Evolutionary conservation across 2,113 vertebrate species (phyloP), one percentile per base, ranked within the genome.

Genomic region (Pontoporia blainvillei): DNA sequence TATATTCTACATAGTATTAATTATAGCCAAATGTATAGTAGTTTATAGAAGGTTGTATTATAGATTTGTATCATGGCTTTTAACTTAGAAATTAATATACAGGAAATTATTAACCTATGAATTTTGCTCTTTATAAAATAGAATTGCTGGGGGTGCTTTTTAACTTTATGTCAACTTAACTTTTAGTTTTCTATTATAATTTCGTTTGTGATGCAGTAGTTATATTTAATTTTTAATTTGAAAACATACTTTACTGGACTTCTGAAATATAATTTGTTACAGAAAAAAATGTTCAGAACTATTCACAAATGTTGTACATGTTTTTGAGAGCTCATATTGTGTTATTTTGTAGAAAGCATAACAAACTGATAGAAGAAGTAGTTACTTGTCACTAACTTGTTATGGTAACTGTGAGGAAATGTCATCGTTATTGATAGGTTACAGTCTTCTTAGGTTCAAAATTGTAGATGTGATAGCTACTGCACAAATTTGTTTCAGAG

Each of bases 31-130:
- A 21, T 36, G 78, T 69, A 31, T 64, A 52, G 44, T 69, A 57
- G 44, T 69, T 95, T 59, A 87, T 57, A 96, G 52, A 67, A 86
- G 88, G 36, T 79, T 97, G 52, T 85, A 36, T 59, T 85, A 90
- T 1, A 66, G 66, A 81, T 73, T 78, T 73, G 20, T 92, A 11
- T 79, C 72, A 41, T 93, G 31, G 36, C 7, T 89, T 92, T 92
- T 52, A 94, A 59, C 18, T 93, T 89, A 86, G 17, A 91, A 75
- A 66, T 91, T 49, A 66, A 49, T 21, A 25, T 64, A 57, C 4
- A 52, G 73, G 36, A 75, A 86, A n/a, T 91, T 83, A 72, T n/a
- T 94, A 54, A 66, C 13, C 31, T 88, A 5, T 64, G 57, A 79
- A 64, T 71, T 94, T 95, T 95, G 1, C 72, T 84, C 14, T 79